Evolutionary conservation across 2,797 vertebrate species (phyloP).

Genomic region (Cichlasoma orientale): DNA sequence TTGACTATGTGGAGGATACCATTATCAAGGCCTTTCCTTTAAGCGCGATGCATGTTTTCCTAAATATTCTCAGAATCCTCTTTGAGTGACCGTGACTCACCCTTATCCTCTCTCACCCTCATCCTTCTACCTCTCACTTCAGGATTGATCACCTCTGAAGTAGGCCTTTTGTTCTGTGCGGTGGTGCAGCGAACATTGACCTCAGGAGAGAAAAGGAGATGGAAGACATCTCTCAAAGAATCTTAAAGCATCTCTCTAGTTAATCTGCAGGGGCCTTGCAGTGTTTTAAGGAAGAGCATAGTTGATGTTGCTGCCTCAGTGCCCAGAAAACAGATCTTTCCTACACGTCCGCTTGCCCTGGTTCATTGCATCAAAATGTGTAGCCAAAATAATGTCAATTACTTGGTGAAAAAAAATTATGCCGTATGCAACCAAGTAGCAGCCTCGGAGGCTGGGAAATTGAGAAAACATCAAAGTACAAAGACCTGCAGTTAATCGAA

Average conservation of each 20-base stretch:
- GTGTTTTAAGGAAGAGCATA: conserved; percentile 10
- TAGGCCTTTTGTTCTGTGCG: conserved; percentile 63
- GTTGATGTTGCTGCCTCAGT: conserved; percentile 8
- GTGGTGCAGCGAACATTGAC: conserved; percentile 56
- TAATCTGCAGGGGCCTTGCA: conserved; percentile 40
- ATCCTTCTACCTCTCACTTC: conserved; percentile 54
- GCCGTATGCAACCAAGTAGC: not conserved
- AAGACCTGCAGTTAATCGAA: not conserved
- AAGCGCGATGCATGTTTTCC: not conserved
- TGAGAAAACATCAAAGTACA: not conserved
- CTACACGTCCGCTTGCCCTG: not conserved
- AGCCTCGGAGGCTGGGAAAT: not conserved
- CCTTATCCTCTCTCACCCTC: not conserved
- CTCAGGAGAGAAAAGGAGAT: conserved; percentile 51
- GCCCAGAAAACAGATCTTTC: not conserved
- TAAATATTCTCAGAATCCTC: conserved; percentile 2
- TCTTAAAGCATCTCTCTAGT: conserved; percentile 45
- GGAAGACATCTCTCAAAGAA: conserved; percentile 47
- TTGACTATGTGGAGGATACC: not conserved
- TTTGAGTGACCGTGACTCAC: conserved; percentile 58
- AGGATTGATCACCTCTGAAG: conserved; percentile 74
- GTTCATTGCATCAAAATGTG: conserved; percentile 4
- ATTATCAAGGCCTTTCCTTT: conserved; percentile 20
- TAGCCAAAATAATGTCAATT: not conserved
- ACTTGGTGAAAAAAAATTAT: not conserved